Conservation (phyloP, 2,888 invertebrate genomes). For the Cerastoderma edule region DNA sequence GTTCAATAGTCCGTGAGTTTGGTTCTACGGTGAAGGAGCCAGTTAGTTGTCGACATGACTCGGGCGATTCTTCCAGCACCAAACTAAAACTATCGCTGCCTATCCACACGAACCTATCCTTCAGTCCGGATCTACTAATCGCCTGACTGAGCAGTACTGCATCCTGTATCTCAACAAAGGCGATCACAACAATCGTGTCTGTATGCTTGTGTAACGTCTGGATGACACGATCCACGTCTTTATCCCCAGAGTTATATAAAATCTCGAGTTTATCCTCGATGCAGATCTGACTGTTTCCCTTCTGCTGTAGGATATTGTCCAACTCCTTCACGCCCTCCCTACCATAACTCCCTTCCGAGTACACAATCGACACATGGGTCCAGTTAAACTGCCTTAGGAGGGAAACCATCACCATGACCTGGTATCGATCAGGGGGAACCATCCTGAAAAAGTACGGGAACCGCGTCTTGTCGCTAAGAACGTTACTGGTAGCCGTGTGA, state of each 20-base stretch:
- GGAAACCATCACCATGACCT: conserved; percentile 71
- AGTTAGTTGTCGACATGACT: conserved; percentile 46
- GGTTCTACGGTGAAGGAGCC: conserved; percentile 60
- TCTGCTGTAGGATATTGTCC: conserved; percentile 37
- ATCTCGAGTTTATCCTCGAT: conserved; percentile 69
- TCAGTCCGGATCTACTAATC: conserved; percentile 53
- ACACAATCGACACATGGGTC: conserved; percentile 91
- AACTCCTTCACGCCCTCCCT: conserved; percentile 68
- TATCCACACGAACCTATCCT: conserved; percentile 77
- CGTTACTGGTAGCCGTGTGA: conserved; percentile 74
- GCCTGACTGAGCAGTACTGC: conserved; percentile 63
- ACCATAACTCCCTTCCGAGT: conserved; percentile 87
- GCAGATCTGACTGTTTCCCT: conserved; percentile 54
- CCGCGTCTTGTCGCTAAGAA: conserved; percentile 74
- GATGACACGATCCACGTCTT: conserved; percentile 33
- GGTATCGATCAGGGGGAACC: conserved; percentile 77
- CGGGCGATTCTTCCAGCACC: conserved; percentile 49
- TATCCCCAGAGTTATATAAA: conserved; percentile 22
- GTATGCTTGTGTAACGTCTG: conserved; percentile 23
- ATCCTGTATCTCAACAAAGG: conserved; percentile 76
- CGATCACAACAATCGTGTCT: conserved; percentile 71
- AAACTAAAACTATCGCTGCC: conserved; percentile 75
- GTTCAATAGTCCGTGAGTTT: conserved; percentile 21
- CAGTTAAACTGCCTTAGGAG: conserved; percentile 86
- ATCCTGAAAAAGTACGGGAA: conserved; percentile 79